Percentiles rank a stretch among this genome's conserved stretches.
Evolutionary conservation across 2,888 invertebrate genomes (phyloP).

Genomic region (Vesta saturnalis): DNA sequence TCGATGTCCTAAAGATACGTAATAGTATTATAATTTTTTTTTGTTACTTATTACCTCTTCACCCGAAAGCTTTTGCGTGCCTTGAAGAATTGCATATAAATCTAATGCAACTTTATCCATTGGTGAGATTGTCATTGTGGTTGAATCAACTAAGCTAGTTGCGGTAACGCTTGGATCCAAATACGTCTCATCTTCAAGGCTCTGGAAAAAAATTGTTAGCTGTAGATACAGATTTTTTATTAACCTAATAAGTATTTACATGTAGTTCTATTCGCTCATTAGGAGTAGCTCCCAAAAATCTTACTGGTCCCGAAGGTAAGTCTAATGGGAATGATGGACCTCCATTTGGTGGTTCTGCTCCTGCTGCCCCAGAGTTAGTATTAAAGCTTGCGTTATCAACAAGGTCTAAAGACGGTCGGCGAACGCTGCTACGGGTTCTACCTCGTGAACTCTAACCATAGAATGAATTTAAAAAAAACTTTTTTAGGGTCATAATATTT

Average conservation of each 20-base stretch:
- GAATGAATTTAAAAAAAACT: background rate
- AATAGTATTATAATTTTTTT: background rate
- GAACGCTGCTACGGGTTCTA: conserved; percentile 70
- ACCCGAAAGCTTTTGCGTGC: conserved; percentile 66
- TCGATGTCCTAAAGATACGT: conserved; percentile 45
- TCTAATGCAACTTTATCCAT: conserved; percentile 88
- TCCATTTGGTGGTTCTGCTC: conserved; percentile 59
- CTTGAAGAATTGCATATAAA: conserved; percentile 80
- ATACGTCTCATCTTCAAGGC: conserved; percentile 6
- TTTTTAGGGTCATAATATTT: conserved; percentile 28
- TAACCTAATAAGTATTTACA: conserved; percentile 43
- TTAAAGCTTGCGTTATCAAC: conserved; percentile 87
- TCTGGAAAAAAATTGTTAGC: conserved; percentile 10
- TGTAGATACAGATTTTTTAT: conserved; percentile 34
- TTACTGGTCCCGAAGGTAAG: conserved; percentile 66
- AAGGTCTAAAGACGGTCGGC: conserved; percentile 81
- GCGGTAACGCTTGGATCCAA: conserved; percentile 10
- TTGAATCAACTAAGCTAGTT: conserved; percentile 62
- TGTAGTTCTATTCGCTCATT: conserved; percentile 62
- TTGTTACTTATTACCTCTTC: conserved; percentile 44
- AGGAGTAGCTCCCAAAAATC: conserved; percentile 69
- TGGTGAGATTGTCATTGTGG: conserved; percentile 70
- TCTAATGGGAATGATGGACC: conserved; percentile 68
- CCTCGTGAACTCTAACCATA: conserved; percentile 48
- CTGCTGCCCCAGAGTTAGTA: conserved; percentile 71